These are phyloP conservation scores for Trematocara zebra DNA, from an alignment of 2,113 vertebrate species.

Conservation along the genomic window DNA sequence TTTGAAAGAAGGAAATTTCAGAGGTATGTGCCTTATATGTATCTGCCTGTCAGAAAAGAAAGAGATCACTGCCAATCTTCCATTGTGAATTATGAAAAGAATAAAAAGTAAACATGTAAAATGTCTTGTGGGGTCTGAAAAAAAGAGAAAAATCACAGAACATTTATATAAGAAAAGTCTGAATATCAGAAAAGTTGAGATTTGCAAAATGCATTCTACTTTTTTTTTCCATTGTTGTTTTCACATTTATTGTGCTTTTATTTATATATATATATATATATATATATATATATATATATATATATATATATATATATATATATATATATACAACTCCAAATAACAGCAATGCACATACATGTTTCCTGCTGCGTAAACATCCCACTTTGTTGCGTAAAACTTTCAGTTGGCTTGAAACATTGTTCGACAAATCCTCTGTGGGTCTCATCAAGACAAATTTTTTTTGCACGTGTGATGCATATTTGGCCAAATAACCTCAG, in stretches of 20 bases:
- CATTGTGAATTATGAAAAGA: constrained; percentile 71
- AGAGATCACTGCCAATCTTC: constrained; percentile 78
- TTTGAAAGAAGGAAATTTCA: constrained; percentile 58
- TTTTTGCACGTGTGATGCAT: not conserved
- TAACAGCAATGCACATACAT: constrained; percentile 24
- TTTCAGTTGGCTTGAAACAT: not conserved
- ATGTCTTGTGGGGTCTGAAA: constrained; percentile 70
- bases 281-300: not conserved
- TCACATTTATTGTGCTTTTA: constrained; percentile 68
- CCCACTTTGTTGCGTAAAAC: not conserved
- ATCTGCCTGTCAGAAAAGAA: constrained; percentile 78
- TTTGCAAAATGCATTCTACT: constrained; percentile 63
- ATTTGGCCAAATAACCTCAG: not conserved
- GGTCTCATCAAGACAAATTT: not conserved
- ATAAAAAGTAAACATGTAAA: constrained; percentile 50
- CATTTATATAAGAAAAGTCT: constrained; percentile 63
- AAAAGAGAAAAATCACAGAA: constrained; percentile 65
- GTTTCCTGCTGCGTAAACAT: not conserved
- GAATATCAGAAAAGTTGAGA: constrained; percentile 55
- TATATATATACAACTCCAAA: constrained; percentile 35
- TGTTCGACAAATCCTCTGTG: not conserved
- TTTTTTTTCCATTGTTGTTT: constrained; percentile 63
- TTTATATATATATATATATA: constrained; percentile 36
- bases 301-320: not conserved
- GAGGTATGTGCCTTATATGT: constrained; percentile 92